Evolutionary conservation across 1,140 invertebrate species (phyloP), one percentile per base, ranked within the genome.

Genomic region (Leguminivora glycinivorella): DNA sequence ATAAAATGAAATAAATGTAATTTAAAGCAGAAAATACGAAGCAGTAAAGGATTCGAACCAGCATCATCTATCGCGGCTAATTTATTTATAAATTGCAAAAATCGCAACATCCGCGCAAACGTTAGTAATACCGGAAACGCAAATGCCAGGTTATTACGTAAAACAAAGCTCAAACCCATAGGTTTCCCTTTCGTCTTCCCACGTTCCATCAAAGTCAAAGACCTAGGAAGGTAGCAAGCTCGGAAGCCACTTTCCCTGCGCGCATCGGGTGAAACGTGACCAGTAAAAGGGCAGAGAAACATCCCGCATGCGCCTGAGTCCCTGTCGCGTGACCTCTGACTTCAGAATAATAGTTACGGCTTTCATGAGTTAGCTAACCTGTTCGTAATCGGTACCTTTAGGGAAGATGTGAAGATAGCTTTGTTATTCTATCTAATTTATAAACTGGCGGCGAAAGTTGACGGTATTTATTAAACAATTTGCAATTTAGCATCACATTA

Each of bases 211-310:
- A 40, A 56, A 25, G 67, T 68, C 67, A 52, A 47, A 67, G 67
- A 52, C 67, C 67, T 68, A 68, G 43, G 66, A 38, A 43, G 66
- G 72, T 73, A 56, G 60, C 63, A 67, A 70, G 72, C 66, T 70
- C 69, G 69, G 72, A 70, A 73, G 72, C 69, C 14, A 58, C 66
- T 68, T 68, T 70, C 68, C 19, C 68, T 47, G 67, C 63, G 67
- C 22, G 58, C 56, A 38, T 38, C 31, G 17, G 56, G 67, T 43
- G 58, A 72, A 69, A 67, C 72, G 70, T 72, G 63, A 34, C 68
- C 66, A 22, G 66, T 22, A 73, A 73, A 73, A 73, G 72, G 72
- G 72, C 72, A 73, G 68, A 68, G 72, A 73, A 67, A 69, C 19
- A 40, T 43, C 66, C 66, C 38, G 66, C 31, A 29, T 17, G 17